phyloP scores from a whole-genome alignment of 2,888 invertebrate genomes.

The Ceramica pisi region DNA sequence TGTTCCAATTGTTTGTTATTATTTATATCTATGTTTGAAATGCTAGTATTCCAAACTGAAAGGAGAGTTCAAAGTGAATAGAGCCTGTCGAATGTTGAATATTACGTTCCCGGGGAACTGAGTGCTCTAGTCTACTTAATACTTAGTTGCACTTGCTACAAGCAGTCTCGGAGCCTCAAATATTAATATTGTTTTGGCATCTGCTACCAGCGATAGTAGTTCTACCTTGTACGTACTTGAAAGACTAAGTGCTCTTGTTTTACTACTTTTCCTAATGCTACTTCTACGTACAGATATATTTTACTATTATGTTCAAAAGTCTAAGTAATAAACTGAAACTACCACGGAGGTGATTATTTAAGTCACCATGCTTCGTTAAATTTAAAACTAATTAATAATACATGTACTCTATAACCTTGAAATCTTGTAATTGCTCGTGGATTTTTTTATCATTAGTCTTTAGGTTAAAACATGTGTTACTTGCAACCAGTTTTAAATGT shows the following conservation, averaged over 20 bases:
- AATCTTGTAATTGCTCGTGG: slow-evolving; percentile 39
- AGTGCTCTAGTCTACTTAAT: slow-evolving; percentile 42
- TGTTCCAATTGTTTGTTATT: no score
- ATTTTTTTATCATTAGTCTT: slow-evolving; percentile 46
- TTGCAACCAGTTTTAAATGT: slow-evolving; percentile 39
- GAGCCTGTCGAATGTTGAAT: slow-evolving; percentile 14
- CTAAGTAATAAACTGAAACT: slow-evolving; percentile 7
- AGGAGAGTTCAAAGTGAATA: slow-evolving; percentile 20
- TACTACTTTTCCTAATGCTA: slow-evolving; percentile 14
- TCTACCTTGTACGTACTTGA: slow-evolving; percentile 35
- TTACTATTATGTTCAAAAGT: slow-evolving; percentile 25
- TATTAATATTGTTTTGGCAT: slow-evolving; percentile 58
- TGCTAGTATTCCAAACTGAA: not conserved
- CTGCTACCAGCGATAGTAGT: slow-evolving; percentile 44
- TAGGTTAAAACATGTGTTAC: slow-evolving; percentile 47
- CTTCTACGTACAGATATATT: not conserved
- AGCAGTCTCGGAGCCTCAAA: slow-evolving; percentile 41
- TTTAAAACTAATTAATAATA: slow-evolving; percentile 52
- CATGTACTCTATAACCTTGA: slow-evolving; percentile 54
- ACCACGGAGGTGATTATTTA: slow-evolving; percentile 9
- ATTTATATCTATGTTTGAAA: no score
- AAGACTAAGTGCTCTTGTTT: slow-evolving; percentile 40
- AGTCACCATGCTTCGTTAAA: slow-evolving; percentile 56
- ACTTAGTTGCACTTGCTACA: slow-evolving; percentile 44
- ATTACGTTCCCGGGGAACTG: slow-evolving; percentile 21